Evolutionary conservation across 2,113 vertebrate genomes (phyloP).

Genomic region (Falcunculus frontatus): DNA sequence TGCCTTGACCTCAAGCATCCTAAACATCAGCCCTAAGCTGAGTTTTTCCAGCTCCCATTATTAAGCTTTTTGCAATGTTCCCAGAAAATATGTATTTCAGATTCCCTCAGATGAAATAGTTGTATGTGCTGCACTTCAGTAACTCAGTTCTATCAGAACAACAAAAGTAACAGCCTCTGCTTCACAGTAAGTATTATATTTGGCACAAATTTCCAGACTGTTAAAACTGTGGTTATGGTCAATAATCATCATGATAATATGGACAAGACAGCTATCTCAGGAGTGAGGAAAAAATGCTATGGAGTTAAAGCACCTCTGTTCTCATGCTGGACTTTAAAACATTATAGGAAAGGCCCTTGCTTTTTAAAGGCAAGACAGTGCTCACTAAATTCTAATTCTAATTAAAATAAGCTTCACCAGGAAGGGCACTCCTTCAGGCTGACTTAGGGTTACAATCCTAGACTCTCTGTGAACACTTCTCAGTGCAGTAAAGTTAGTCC

Average conservation of each 20-base stretch:
- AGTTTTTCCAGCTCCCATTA: neutral
- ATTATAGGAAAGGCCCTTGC: neutral
- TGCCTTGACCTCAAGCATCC: neutral
- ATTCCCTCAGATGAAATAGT: neutral
- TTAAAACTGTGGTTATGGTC: neutral
- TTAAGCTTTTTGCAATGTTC: neutral
- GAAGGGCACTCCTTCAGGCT: neutral
- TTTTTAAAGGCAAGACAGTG: neutral
- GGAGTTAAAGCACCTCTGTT: neutral
- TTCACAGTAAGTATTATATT: neutral
- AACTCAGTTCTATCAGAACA: neutral
- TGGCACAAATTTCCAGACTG: neutral
- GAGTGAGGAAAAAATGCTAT: neutral
- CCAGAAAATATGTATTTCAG: conserved; percentile 9
- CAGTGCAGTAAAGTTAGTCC: neutral
- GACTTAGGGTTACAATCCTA: neutral
- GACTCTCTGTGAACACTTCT: neutral
- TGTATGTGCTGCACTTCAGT: neutral
- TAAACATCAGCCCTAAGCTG: neutral
- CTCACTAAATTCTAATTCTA: neutral
- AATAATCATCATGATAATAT: neutral
- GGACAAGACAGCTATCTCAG: neutral
- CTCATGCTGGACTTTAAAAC: neutral
- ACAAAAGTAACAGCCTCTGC: neutral
- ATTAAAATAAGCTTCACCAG: neutral